Evolutionary conservation across 2,797 vertebrate genomes (phyloP).

Genomic region (Petrocephalus schoutedeni): DNA sequence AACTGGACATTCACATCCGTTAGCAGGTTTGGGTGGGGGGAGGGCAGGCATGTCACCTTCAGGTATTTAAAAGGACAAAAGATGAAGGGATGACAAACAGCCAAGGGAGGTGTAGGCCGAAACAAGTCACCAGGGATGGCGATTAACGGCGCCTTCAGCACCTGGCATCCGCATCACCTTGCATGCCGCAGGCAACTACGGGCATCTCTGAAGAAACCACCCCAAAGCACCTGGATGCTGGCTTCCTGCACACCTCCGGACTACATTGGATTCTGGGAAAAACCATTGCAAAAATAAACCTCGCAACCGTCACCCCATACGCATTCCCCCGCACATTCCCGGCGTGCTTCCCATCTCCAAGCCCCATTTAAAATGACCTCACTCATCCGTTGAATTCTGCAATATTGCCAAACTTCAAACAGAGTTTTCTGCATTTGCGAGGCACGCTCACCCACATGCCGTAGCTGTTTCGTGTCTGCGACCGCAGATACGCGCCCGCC

Average conservation of each 20-base stretch:
- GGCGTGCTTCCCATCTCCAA: background rate
- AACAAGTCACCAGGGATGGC: background rate
- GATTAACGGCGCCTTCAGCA: background rate
- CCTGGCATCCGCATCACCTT: background rate
- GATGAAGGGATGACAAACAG: background rate
- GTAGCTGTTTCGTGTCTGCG: slow-evolving; percentile 45
- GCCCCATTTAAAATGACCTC: background rate
- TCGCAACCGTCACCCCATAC: background rate
- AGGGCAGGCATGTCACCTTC: background rate
- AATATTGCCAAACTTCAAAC: slow-evolving; percentile 40
- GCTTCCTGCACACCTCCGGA: background rate
- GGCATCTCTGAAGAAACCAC: slow-evolving; percentile 38
- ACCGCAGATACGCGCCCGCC: slow-evolving; percentile 59
- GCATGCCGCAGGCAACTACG: slow-evolving; percentile 35
- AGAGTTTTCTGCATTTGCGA: slow-evolving; percentile 40
- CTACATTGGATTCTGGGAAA: background rate
- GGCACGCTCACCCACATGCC: slow-evolving; percentile 43
- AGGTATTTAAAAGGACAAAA: slow-evolving; percentile 1
- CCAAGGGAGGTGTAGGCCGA: background rate
- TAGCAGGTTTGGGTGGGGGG: background rate
- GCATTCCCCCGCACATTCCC: background rate
- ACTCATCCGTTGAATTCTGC: background rate
- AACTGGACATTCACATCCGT: background rate
- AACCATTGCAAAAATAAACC: background rate
- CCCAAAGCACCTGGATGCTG: slow-evolving; percentile 11